These are phyloP conservation scores for Numenius phaeopus DNA, from an alignment of 2,797 vertebrate species.

Conservation along the genomic window DNA sequence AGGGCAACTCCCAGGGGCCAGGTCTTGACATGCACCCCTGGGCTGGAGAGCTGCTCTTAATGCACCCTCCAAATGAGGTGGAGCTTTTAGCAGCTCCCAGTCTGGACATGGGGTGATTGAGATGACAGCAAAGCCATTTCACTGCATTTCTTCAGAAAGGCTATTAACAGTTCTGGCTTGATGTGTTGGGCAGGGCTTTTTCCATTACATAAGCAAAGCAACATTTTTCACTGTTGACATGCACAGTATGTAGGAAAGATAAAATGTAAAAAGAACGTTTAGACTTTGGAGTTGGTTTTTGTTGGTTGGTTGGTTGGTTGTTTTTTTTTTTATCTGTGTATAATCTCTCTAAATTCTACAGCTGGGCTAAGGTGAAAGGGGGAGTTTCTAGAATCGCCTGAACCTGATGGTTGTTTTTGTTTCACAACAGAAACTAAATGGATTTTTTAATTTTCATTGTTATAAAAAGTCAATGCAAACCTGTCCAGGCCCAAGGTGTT, in stretches of 20 bases:
- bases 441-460: not conserved
- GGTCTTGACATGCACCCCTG: not conserved
- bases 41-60: not conserved
- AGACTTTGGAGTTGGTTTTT: not conserved
- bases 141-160: not conserved
- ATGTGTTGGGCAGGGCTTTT: not conserved
- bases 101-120: rapidly evolving
- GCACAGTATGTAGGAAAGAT: not conserved
- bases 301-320: not conserved
- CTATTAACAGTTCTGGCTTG: not conserved
- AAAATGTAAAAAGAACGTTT: not conserved
- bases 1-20: not conserved
- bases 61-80: not conserved
- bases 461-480: not conserved
- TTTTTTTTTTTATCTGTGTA: not conserved
- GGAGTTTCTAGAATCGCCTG: not conserved
- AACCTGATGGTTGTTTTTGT: not conserved
- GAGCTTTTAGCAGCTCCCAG: not conserved
- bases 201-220: not conserved
- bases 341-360: not conserved
- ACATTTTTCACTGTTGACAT: not conserved
- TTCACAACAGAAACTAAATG: not conserved
- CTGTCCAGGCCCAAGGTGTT: not conserved
- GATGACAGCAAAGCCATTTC: not conserved
- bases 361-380: not conserved